A percentile compares a stretch with the other conserved stretches of the same genome.
These are phyloP conservation scores for Smithornis capensis DNA, from an alignment of 2,113 vertebrate species.

Conservation along the genomic window DNA sequence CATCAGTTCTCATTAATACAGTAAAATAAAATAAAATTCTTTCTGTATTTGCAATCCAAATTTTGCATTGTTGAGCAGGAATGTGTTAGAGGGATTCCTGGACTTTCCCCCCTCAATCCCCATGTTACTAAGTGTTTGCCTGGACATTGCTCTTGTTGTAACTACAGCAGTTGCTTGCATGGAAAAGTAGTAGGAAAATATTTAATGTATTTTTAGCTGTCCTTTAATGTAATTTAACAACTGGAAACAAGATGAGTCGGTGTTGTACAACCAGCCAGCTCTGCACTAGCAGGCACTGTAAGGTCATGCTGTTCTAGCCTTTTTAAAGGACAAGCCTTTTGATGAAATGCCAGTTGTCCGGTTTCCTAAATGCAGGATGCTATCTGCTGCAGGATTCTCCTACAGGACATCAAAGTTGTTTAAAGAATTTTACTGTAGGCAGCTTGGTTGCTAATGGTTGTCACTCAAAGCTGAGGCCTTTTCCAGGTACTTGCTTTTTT, in stretches of 20 bases:
- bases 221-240: slow-evolving; percentile 68
- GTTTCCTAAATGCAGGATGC: neutral
- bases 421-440: neutral
- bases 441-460: neutral
- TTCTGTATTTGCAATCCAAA: neutral
- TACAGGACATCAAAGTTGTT: neutral
- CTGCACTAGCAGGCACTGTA: slow-evolving; percentile 15
- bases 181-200: slow-evolving; percentile 67
- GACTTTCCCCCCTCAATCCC: neutral
- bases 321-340: slow-evolving; percentile 46
- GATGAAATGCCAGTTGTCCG: slow-evolving; percentile 40
- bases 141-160: neutral
- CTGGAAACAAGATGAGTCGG: slow-evolving; percentile 56
- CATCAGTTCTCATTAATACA: neutral
- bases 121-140: neutral
- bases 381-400: slow-evolving; percentile 13
- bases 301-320: slow-evolving; percentile 35
- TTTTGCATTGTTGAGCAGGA: neutral
- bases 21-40: neutral
- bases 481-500: neutral
- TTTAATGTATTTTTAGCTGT: slow-evolving; percentile 69
- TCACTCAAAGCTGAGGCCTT: neutral
- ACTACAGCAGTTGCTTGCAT: slow-evolving; percentile 47
- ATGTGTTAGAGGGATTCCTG: neutral
- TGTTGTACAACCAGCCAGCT: slow-evolving; percentile 5